phyloP scores from a whole-genome alignment of 2,113 vertebrate genomes.

The Dicrurus megarhynchus region DNA sequence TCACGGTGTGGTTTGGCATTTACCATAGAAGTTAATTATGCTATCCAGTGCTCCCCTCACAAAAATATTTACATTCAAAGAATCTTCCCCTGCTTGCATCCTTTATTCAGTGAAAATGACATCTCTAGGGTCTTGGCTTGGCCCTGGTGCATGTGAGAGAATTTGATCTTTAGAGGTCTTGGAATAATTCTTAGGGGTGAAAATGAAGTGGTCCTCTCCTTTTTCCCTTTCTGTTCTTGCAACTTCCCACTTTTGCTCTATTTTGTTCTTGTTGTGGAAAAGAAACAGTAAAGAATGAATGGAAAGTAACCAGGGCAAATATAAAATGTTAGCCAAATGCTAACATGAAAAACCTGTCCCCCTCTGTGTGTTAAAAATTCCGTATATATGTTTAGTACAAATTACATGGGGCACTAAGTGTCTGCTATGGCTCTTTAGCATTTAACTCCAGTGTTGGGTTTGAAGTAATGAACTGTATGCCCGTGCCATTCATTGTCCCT shows the following conservation, averaged over 20 bases:
- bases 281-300: not conserved
- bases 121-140: not conserved
- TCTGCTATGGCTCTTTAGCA: not conserved
- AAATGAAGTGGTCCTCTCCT: not conserved
- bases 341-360: not conserved
- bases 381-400: not conserved
- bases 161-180: not conserved
- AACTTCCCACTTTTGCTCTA: not conserved
- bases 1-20: not conserved
- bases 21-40: not conserved
- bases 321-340: not conserved
- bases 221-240: not conserved
- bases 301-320: not conserved
- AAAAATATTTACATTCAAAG: not conserved
- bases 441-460: not conserved
- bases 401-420: not conserved
- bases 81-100: not conserved
- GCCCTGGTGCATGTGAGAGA: not conserved
- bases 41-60: not conserved
- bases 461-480: not conserved
- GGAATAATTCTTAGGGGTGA: not conserved
- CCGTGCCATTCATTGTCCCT: constrained; percentile 14
- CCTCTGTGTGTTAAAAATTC: not conserved
- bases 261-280: not conserved
- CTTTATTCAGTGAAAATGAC: not conserved